phyloP scores from a whole-genome alignment of 2,113 vertebrate species.

The Perca fluviatilis region DNA sequence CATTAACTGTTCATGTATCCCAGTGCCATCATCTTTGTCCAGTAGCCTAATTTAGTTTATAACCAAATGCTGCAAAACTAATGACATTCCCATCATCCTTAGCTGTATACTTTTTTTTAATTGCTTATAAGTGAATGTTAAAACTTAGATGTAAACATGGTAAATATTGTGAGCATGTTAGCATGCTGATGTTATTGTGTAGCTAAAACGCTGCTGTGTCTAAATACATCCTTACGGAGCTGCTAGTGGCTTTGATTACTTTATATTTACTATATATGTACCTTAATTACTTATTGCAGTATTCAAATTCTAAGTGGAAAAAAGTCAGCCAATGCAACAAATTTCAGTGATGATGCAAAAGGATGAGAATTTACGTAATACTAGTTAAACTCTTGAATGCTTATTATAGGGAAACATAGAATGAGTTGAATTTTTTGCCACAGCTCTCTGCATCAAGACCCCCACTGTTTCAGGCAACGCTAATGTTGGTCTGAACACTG shows the following conservation, averaged over 20 bases:
- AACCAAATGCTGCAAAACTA: background rate
- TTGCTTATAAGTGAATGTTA: background rate
- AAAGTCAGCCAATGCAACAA: too few species aligned
- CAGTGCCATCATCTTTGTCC: background rate
- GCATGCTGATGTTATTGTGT: background rate
- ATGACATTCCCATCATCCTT: background rate
- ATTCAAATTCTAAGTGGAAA: too few species aligned
- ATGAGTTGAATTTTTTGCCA: background rate
- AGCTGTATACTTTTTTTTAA: background rate
- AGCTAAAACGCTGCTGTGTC: background rate
- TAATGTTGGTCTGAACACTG: conserved; percentile 7
- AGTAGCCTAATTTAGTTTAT: background rate
- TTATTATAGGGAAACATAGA: too few species aligned
- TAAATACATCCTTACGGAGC: background rate
- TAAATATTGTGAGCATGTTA: background rate
- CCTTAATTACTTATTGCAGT: too few species aligned
- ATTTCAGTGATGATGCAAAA: too few species aligned
- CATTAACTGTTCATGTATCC: too few species aligned
- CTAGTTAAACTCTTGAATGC: too few species aligned
- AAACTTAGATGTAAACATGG: background rate
- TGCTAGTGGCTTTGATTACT: background rate
- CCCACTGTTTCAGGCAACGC: background rate
- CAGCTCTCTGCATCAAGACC: background rate
- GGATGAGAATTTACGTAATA: too few species aligned
- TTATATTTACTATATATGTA: background rate